Evolutionary conservation across 2,113 vertebrate genomes (phyloP).

Genomic region (Psilopogon haemacephalus): DNA sequence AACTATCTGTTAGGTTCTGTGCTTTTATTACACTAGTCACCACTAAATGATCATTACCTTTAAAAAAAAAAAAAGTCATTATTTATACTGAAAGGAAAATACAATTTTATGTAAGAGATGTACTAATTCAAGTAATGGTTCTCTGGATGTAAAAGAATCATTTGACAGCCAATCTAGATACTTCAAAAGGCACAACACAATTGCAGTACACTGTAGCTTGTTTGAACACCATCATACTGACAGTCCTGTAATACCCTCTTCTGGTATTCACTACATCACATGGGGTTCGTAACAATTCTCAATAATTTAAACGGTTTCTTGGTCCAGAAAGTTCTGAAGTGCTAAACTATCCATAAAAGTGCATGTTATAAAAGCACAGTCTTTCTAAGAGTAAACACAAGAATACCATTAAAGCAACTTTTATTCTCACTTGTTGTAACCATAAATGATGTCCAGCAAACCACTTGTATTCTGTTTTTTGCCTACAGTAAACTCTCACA

Average conservation of each 20-base stretch:
- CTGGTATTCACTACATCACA: neutral
- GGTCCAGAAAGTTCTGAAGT: neutral
- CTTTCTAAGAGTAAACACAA: neutral
- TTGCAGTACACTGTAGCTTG: too few relatives aligned
- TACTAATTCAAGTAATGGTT: neutral
- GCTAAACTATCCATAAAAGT: neutral
- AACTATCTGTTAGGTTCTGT: neutral
- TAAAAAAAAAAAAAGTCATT: neutral
- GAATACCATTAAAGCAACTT: neutral
- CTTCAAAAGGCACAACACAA: too few relatives aligned
- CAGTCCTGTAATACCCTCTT: neutral
- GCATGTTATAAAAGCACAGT: neutral
- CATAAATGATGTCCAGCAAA: neutral
- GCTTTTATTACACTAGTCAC: neutral
- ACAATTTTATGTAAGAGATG: neutral
- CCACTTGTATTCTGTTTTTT: neutral
- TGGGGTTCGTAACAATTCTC: neutral
- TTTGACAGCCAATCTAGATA: neutral
- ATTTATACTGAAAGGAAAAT: neutral
- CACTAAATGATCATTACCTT: neutral
- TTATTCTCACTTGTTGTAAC: neutral
- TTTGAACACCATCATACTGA: neutral
- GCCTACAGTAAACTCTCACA: fast-evolving
- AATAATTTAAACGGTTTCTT: neutral
- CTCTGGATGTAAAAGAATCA: neutral